phyloP scores from a whole-genome alignment of 2,797 vertebrate species.

The Jordanella pulchra region DNA sequence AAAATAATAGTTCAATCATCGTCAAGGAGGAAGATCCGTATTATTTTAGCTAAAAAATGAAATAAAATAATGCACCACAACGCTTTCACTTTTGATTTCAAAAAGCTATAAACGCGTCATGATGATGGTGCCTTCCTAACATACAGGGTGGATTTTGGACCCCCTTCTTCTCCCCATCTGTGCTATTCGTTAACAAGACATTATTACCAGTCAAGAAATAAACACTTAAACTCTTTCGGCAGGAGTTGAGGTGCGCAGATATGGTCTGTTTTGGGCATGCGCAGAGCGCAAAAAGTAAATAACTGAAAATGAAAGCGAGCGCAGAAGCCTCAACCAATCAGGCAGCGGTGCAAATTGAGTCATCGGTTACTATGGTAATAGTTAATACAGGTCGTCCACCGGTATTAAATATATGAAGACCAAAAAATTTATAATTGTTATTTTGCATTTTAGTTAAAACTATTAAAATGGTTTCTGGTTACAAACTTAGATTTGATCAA shows the following conservation, averaged over 20 bases:
- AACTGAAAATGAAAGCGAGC: conserved; percentile 33
- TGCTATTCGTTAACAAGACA: not conserved
- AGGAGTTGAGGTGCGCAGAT: fast-evolving
- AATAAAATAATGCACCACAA: not conserved
- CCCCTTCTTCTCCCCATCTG: not conserved
- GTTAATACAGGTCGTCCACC: not conserved
- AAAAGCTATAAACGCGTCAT: not conserved
- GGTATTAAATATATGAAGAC: not conserved
- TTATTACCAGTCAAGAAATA: not conserved
- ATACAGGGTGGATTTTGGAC: not conserved
- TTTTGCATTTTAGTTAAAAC: not conserved
- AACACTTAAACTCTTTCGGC: not conserved
- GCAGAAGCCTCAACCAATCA: conserved; percentile 27
- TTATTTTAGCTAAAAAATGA: not conserved
- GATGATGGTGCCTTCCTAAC: not conserved
- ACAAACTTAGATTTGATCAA: no score
- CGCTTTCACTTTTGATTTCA: conserved; percentile 79
- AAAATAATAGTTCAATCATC: conserved; percentile 49
- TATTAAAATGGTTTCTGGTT: not conserved
- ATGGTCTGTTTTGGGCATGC: conserved; percentile 3
- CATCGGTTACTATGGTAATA: conserved; percentile 21
- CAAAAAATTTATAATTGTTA: not conserved
- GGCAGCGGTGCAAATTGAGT: not conserved
- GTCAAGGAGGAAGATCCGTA: not conserved
- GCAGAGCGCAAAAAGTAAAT: not conserved